Evolutionary conservation across 2,113 vertebrate species (phyloP), one percentile per base, ranked within the genome.

Genomic region (Leucoraja erinaceus): DNA sequence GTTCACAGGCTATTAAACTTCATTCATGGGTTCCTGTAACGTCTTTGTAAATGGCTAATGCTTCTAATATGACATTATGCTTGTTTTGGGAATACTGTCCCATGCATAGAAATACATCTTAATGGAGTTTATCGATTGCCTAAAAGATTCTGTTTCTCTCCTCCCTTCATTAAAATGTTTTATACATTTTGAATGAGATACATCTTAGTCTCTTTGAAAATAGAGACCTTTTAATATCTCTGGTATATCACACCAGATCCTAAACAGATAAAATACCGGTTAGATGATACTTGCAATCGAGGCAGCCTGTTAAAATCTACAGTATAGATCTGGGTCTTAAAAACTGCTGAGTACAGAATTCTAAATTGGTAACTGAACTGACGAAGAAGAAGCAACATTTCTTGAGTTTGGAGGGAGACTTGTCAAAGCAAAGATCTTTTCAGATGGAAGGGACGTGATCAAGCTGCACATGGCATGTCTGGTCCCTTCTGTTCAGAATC

Each of bases 71-170:
- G 81, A 84, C 81, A 25, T 84, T 59, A 59, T 54, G 20, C 22
- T 61, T 84, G 56, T 84, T 84, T 84, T n/a, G 81, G 56, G 81
- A 84, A 84, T 84, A n/a, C 81, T 84, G 7, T 61, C 54, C 81
- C 25, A 47, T n/a, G 81, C 81, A 84, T 61, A 84, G 54, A 84
- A 84, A 84, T 54, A 84, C 9, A 14, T 79, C 18, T 81, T 84
- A 84, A 84, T 84, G 25, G 81, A 84, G 56, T 61, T 12, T 28
- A 84, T 84, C 54, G 54, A 84, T 84, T 59, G n/a, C 25, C 59
- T 59, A 22, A 84, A 61, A 59, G 81, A 61, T 84, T n/a, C 54
- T 84, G 56, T 61, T 84, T 61, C 25, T 61, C 25, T 59, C 0
- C 56, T 1, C 10, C 18, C 38, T 22, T 56, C 18, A 25, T 84